Evolutionary conservation across 2,113 vertebrate species (phyloP), one percentile per base, ranked within the genome.

Genomic region (Hippocampus mohnikei): DNA sequence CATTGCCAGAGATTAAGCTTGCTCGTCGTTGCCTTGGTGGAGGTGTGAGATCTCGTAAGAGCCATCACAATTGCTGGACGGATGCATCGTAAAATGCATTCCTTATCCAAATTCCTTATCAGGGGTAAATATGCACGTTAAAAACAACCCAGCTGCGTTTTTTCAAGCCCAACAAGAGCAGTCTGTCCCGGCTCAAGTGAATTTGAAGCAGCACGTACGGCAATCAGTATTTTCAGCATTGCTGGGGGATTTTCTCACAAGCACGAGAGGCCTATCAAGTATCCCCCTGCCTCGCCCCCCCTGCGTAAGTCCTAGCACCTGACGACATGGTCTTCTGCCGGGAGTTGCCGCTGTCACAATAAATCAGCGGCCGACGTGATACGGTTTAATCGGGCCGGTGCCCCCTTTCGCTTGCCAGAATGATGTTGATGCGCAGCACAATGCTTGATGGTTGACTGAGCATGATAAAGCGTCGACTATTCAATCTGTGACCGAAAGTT

Each of bases 371-470:
- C 82, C 73, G 71, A 78, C 79, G 71, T 84, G 86, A 85, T 87
- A 81, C 83, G 79, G 84, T 80, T 72, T 90, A 87, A 88, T 89
- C 86, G 84, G 37, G 69, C 33, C 41, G 60, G 84, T 85, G 84
- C 90, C 80, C 62, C 2, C 53, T 89, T 87, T 84, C 89, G 48
- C 82, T 77, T 69, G 18, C 72, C 70, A 66, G 69, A 82, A 52
- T 25, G 13, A 27, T 61, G 53, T 63, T 27, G 59, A 78, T 55
- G 40, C 83, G 27, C 2, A 27, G 27, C 27, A 27, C 29, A 29
- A 42, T 71, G 67, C 80, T 85, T 90, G 90, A 89, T 88, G 87
- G 90, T 89, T 88, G 88, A 88, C 82, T 89, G 82, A 75, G 86
- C 85, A 78, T 67, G 79, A 82, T 58, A 25, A 58, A 58, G 23